phyloP scores from a whole-genome alignment of 23 tunicate species.

The Phallusia fumigata region DNA sequence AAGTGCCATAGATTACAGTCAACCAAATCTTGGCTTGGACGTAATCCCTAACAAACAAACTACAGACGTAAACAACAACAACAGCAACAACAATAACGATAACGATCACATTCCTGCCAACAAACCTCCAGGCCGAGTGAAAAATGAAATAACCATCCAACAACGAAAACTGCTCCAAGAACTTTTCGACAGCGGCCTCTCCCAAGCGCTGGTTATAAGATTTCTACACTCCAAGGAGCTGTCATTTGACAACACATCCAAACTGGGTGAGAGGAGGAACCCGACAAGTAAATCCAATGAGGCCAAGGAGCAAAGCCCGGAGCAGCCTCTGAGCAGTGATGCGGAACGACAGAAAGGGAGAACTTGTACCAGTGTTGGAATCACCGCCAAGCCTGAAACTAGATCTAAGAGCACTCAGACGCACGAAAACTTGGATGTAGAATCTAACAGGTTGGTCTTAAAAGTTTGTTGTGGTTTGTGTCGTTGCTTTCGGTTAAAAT shows the following conservation, averaged over 20 bases:
- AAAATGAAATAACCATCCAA: constrained; percentile 11
- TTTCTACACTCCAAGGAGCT: constrained; percentile 26
- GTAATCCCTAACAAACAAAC: neutral
- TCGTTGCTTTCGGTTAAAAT: no score
- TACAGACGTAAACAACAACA: neutral
- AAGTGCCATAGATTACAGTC: neutral
- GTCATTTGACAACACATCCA: neutral
- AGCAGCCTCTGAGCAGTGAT: neutral
- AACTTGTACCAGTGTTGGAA: constrained; percentile 1
- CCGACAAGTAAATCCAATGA: neutral
- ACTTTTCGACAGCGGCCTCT: constrained; percentile 29
- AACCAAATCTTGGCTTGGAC: neutral
- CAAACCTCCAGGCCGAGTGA: neutral
- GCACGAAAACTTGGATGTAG: neutral
- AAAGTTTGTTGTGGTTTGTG: neutral
- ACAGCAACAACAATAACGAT: neutral
- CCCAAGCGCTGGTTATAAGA: constrained; percentile 6
- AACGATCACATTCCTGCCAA: neutral
- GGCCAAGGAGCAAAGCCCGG: neutral
- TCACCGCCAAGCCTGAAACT: neutral
- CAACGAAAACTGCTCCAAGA: constrained; percentile 38
- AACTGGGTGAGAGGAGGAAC: neutral
- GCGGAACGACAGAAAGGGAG: neutral
- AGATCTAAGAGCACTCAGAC: neutral
- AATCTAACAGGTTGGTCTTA: neutral